Base-by-base conservation (phyloP, 30 jellyfish, hydroid and myxozoan species). In the Aurelia aurita complex sp. Pacific region DNA sequence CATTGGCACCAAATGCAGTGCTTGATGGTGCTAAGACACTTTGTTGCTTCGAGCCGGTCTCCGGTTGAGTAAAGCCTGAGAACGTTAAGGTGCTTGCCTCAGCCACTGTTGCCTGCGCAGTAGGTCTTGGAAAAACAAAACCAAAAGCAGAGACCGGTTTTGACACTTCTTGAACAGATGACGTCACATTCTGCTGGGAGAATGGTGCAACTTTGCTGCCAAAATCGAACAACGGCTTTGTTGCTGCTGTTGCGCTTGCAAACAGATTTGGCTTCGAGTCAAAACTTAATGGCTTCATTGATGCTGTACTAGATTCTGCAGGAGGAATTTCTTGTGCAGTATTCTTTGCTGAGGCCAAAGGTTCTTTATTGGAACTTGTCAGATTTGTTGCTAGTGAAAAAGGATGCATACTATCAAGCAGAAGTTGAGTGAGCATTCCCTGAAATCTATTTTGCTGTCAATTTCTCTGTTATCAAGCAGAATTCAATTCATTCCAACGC, bases 191-290 rank as follows among this genome's bases (percentile, higher is more conserved):
- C 13, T 33, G 74, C 42, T 59, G 76, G 11, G 86, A 46, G 7
- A 55, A 17, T 18, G 86, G 34, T 29, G 83, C 52, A 23, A 46
- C 83, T 66, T 23, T n/a, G n/a, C 83, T 7, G 40, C 57, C 59
- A 69, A 35, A 29, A 11, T 57, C 77, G 35, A 81, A 51, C 15
- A 51, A 5, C 5, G 89, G 66, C 38, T 43, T 50, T 16, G 29
- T 33, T n/a, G 59, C 35, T 46, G 80, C 68, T 10, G 81, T 10
- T 1, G 88, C 43, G 74, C 50, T 12, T 51, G 90, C 63, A 33
- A 57, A 75, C 61, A 75, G 43, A 57, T 32, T 75, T 51, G 85
- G 40, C 17, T 38, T 75, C 14, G 85, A 75, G 16, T 67, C 74
- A 50, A 75, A 75, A 50, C 52, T 60, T 17, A 75, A 55, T 53